Percentiles rank a stretch among this genome's conserved stretches.
These are phyloP conservation scores for Ganaspis sp. DNA, from an alignment of 1,140 invertebrate species.

Conservation along the genomic window DNA sequence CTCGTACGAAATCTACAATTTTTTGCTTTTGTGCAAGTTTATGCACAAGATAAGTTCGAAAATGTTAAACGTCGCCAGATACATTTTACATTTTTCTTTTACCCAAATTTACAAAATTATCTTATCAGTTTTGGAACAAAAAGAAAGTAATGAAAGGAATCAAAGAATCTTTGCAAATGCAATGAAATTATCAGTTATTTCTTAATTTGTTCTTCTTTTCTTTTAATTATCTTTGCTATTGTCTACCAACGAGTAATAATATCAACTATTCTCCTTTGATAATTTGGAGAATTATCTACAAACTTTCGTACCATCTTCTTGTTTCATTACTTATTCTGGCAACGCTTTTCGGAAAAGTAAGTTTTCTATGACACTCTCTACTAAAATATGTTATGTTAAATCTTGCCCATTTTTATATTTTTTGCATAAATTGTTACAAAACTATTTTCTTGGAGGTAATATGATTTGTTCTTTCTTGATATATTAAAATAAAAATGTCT, in stretches of 20 bases:
- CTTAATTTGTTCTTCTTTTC: too few relatives aligned
- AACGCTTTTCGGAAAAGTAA: background rate
- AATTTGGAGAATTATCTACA: too few relatives aligned
- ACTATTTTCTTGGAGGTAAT: too few relatives aligned
- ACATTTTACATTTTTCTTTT: background rate
- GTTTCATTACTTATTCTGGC: background rate
- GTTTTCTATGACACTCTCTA: background rate
- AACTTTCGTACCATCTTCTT: background rate
- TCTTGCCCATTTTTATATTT: too few relatives aligned
- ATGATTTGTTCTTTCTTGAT: background rate
- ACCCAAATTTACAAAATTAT: background rate
- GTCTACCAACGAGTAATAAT: too few relatives aligned
- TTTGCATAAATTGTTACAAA: too few relatives aligned
- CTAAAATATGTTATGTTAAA: too few relatives aligned
- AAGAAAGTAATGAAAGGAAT: too few relatives aligned
- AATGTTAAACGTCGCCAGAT: conserved; percentile 11
- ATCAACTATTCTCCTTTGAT: too few relatives aligned
- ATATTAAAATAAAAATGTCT: background rate
- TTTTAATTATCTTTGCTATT: too few relatives aligned
- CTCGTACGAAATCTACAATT: conserved; percentile 8
- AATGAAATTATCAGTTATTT: too few relatives aligned
- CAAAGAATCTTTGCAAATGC: too few relatives aligned
- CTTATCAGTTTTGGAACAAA: background rate
- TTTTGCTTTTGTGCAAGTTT: conserved; percentile 12
- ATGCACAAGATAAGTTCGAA: background rate